phyloP scores from a whole-genome alignment of 2,888 invertebrate genomes.

The Encarsia formosa region DNA sequence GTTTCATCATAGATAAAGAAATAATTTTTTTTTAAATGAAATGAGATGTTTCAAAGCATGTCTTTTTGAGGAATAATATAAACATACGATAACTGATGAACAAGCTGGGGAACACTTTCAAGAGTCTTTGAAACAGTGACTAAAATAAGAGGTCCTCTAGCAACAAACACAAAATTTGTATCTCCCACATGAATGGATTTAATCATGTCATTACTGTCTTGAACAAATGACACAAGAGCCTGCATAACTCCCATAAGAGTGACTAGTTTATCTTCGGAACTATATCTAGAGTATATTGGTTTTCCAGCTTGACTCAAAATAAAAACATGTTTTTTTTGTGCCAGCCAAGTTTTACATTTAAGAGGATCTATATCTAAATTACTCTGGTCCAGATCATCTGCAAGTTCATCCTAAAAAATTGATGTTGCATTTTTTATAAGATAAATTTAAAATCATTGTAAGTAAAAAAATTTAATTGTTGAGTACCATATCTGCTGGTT shows the following conservation, averaged over 20 bases:
- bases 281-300: conserved; percentile 86
- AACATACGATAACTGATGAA: conserved; percentile 79
- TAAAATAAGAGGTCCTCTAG: conserved; percentile 86
- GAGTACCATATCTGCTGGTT: conserved; percentile 15
- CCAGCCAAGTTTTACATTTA: conserved; percentile 70
- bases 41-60: conserved; percentile 2
- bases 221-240: conserved; percentile 86
- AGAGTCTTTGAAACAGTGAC: conserved; percentile 80
- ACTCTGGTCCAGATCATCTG: conserved; percentile 42
- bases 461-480: not conserved
- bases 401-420: conserved; percentile 48
- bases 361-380: conserved; percentile 61
- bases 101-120: conserved; percentile 80
- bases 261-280: conserved; percentile 82
- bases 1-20: not conserved
- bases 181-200: conserved; percentile 80
- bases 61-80: too few species aligned
- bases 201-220: conserved; percentile 79
- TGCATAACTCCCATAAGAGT: conserved; percentile 93
- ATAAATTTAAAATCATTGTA: not conserved
- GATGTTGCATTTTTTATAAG: too few species aligned
- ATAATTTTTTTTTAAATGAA: not conserved
- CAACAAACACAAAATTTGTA: conserved; percentile 86
- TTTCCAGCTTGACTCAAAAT: conserved; percentile 94
- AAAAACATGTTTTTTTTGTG: conserved; percentile 86